phyloP scores from a whole-genome alignment of 2,113 vertebrate species.

The Eudorcas thomsonii region DNA sequence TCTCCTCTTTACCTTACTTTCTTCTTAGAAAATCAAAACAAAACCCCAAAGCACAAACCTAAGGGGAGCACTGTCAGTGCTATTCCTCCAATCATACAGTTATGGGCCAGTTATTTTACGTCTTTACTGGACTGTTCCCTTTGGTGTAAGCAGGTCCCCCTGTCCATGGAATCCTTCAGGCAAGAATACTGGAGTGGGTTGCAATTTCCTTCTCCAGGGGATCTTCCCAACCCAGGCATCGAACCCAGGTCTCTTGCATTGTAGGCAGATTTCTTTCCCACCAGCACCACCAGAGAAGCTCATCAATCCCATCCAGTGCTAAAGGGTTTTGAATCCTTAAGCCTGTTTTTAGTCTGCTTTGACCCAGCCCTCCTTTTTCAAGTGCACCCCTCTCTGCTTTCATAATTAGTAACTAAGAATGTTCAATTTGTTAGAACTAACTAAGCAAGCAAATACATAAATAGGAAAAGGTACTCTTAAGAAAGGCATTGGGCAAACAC shows the following conservation, averaged over 20 bases:
- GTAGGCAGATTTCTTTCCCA: neutral
- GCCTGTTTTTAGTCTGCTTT: neutral
- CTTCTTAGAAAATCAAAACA: neutral
- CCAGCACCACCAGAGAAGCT: neutral
- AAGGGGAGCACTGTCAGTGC: neutral
- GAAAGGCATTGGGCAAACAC: neutral
- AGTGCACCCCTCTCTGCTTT: neutral
- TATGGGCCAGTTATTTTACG: neutral
- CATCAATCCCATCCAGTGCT: neutral
- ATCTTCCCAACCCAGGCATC: neutral
- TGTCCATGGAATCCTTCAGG: neutral
- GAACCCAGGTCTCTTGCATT: neutral
- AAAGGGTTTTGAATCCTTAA: neutral
- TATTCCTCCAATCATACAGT: fast-evolving
- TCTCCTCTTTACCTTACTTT: neutral
- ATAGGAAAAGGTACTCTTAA: neutral
- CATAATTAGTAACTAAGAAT: neutral
- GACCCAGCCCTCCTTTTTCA: neutral
- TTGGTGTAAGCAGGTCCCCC: neutral
- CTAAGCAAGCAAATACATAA: neutral
- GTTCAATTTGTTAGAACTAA: neutral
- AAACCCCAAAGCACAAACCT: neutral
- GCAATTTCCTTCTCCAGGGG: neutral
- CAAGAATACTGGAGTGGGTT: neutral
- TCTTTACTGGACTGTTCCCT: neutral